phyloP scores from a whole-genome alignment of 2,888 invertebrate species.

The Ophion slaviceki region DNA sequence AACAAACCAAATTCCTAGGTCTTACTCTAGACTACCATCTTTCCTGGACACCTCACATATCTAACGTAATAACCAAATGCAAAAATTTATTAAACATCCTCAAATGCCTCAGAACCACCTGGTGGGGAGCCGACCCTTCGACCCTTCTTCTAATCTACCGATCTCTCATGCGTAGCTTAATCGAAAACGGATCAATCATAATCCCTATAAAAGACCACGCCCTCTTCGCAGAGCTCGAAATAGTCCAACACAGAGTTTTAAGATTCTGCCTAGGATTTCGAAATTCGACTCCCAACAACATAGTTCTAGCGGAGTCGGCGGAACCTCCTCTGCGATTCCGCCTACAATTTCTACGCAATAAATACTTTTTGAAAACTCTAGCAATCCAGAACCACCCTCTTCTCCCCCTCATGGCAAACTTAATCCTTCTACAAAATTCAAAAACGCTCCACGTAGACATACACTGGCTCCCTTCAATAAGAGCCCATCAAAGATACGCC shows the following conservation, averaged over 20 bases:
- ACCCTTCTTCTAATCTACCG: constrained; percentile 29
- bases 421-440: not conserved
- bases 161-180: constrained; percentile 31
- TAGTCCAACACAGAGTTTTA: constrained; percentile 23
- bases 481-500: not conserved
- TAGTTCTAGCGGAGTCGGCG: constrained; percentile 45
- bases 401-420: not conserved
- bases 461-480: not conserved
- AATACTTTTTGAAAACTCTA: constrained; percentile 13
- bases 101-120: not conserved
- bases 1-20: not conserved
- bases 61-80: not conserved
- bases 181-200: constrained; percentile 42
- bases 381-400: constrained; percentile 4
- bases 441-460: not conserved
- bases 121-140: constrained; percentile 19
- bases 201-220: constrained; percentile 1
- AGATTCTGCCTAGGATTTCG: constrained; percentile 35
- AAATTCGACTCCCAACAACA: constrained; percentile 49
- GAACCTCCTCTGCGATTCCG: constrained; percentile 6
- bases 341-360: constrained; percentile 3
- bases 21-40: not conserved
- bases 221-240: not conserved
- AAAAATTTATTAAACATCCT: constrained; percentile 1
- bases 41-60: not conserved